Evolutionary conservation across 2,113 vertebrate species (phyloP).

Genomic region (Shinisaurus crocodilurus): DNA sequence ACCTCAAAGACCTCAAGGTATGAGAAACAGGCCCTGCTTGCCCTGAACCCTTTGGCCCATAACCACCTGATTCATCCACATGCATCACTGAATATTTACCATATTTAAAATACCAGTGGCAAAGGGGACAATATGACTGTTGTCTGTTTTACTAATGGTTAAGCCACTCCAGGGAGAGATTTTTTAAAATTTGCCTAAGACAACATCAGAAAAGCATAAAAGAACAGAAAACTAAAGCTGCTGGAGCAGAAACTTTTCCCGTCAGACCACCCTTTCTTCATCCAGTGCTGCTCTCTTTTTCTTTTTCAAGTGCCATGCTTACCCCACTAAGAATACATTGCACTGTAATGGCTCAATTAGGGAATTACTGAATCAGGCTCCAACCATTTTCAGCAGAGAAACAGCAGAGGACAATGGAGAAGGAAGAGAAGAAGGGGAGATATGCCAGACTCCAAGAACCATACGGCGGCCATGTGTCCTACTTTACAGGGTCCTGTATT

Average conservation of each 20-base stretch:
- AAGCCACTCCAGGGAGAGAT: not conserved
- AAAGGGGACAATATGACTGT: not conserved
- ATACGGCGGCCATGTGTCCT: too few species aligned
- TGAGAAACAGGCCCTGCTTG: not conserved
- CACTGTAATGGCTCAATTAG: not conserved
- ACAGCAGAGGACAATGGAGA: not conserved
- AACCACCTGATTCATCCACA: not conserved
- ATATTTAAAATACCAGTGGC: not conserved
- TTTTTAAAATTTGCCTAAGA: not conserved
- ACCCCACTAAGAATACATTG: not conserved
- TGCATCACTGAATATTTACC: not conserved
- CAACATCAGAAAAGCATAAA: not conserved
- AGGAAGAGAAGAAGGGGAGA: not conserved
- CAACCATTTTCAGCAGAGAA: not conserved
- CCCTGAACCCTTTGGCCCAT: not conserved
- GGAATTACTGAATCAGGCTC: not conserved
- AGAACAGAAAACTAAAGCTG: not conserved
- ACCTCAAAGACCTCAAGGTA: not conserved
- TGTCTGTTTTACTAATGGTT: too few species aligned
- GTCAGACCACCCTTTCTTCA: not conserved
- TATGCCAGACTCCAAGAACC: not conserved
- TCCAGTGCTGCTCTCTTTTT: not conserved
- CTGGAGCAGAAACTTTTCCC: too few species aligned
- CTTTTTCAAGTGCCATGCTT: not conserved
- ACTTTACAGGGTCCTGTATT: too few species aligned